phyloP scores from a whole-genome alignment of 2,797 vertebrate genomes.

The Spheniscus humboldti region DNA sequence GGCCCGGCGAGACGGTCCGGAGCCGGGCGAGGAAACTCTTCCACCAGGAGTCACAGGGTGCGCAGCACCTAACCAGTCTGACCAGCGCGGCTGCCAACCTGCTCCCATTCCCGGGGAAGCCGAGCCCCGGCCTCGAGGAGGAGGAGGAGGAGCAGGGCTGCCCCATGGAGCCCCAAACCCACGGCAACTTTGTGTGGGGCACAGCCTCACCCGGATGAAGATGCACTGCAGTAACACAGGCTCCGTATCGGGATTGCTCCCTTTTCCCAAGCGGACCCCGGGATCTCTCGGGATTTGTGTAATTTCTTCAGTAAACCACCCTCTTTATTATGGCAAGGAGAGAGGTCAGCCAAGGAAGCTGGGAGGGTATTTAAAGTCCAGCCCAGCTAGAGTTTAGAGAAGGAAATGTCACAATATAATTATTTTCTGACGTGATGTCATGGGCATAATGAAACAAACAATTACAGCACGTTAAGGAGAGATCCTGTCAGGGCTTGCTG shows the following conservation, averaged over 20 bases:
- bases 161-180: accelerated
- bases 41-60: neutral
- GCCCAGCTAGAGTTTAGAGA: neutral
- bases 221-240: accelerated
- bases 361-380: neutral
- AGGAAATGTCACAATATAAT: neutral
- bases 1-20: neutral
- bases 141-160: neutral
- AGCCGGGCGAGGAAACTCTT: neutral
- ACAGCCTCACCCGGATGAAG: accelerated
- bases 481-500: neutral
- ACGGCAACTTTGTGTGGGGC: accelerated
- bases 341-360: neutral
- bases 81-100: constrained; percentile 20
- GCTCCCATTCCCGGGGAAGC: neutral
- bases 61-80: neutral
- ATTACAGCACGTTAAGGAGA: neutral
- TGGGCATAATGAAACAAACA: neutral
- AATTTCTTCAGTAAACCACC: neutral
- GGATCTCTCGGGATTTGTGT: accelerated
- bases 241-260: accelerated
- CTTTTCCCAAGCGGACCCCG: accelerated
- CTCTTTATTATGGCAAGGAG: accelerated
- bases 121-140: neutral
- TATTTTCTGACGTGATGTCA: neutral